Percentiles rank a stretch among this genome's conserved stretches.
phyloP scores from a whole-genome alignment of 2,113 vertebrate genomes.

The Haplotaxodon microlepis region DNA sequence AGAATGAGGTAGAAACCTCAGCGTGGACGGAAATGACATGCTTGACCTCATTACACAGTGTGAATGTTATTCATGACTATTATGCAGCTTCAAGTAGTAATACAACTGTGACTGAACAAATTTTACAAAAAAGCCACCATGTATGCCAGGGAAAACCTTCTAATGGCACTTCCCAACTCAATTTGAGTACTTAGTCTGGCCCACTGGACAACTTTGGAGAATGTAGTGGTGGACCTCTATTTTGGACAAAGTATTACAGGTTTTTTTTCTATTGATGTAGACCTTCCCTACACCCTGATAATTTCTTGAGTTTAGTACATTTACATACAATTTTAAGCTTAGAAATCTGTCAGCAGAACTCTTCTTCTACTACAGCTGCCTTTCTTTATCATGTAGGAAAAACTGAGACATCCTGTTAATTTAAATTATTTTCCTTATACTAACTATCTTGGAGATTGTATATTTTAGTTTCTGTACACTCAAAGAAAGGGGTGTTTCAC shows the following conservation, averaged over 20 bases:
- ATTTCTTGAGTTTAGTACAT: not conserved
- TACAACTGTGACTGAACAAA: not conserved
- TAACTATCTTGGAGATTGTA: not conserved
- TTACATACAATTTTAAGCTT: not conserved
- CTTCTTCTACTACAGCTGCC: not conserved
- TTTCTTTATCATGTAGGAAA: not conserved
- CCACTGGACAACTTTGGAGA: too few species aligned
- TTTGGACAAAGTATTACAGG: not conserved
- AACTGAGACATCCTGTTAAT: not conserved
- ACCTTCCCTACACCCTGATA: not conserved
- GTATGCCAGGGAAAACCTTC: not conserved
- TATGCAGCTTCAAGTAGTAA: not conserved
- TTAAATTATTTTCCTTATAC: not conserved
- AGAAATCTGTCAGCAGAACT: not conserved
- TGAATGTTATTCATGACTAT: not conserved
- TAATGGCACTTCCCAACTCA: not conserved
- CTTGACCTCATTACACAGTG: not conserved
- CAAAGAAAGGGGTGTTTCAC: not conserved
- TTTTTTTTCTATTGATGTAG: not conserved
- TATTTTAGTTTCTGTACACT: not conserved
- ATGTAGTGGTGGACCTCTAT: not conserved
- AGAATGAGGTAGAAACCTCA: not conserved
- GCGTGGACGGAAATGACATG: not conserved
- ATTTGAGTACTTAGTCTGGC: not conserved
- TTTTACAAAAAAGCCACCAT: not conserved